These are phyloP conservation scores for Drosophila trichaetosa DNA, from an alignment of 2,888 invertebrate genomes.

Conservation along the genomic window DNA sequence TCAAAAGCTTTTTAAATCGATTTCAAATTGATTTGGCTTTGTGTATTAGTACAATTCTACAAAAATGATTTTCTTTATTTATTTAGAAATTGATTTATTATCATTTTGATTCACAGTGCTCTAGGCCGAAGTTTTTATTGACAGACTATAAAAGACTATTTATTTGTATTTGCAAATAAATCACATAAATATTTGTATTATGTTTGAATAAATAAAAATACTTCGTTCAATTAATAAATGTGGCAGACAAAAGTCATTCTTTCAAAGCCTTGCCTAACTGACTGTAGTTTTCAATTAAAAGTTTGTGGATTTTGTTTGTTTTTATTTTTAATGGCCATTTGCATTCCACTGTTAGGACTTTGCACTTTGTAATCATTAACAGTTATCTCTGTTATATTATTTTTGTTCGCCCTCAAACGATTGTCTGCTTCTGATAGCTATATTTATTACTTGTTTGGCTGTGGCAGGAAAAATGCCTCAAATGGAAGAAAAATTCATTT, in stretches of 20 bases:
- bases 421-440: conserved; percentile 35
- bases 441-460: conserved; percentile 11
- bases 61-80: neutral
- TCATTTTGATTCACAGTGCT: neutral
- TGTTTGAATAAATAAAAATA: too few relatives aligned
- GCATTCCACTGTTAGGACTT: conserved; percentile 12
- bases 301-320: neutral
- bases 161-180: neutral
- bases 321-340: conserved; percentile 4
- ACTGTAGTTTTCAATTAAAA: neutral
- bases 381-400: conserved; percentile 42
- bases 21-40: neutral
- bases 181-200: neutral
- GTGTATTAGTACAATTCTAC: neutral
- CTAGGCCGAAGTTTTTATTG: neutral
- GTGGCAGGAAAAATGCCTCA: neutral
- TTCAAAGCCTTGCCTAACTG: conserved; percentile 3
- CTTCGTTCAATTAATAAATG: neutral
- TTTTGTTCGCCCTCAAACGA: conserved; percentile 3
- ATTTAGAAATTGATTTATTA: neutral
- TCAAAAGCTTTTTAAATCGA: neutral
- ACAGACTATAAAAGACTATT: neutral
- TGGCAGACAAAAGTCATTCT: neutral
- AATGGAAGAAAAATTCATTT: neutral
- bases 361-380: conserved; percentile 60